Evolutionary conservation across 2,797 vertebrate species (phyloP), one percentile per base, ranked within the genome.

Genomic region (Chloroceryle inda): DNA sequence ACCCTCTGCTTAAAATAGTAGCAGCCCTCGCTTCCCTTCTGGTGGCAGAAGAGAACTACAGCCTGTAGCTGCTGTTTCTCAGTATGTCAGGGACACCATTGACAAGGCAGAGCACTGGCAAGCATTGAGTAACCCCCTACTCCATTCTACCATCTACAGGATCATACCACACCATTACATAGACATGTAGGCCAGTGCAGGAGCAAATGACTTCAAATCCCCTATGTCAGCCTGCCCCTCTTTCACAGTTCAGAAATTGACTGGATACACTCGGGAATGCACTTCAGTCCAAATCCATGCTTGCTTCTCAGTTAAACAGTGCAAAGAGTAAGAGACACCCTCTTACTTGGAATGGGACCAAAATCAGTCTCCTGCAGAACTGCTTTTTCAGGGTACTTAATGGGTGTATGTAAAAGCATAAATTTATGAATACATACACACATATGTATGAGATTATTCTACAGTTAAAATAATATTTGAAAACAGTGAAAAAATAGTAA

Each of bases 181-280:
- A 14, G 11, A 44, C 12, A 35, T 0, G 0, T 6, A 47, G 26
- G 23, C 19, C 20, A 42, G 13, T 6, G 63, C 26, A 62, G 33
- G 40, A 56, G 17, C 1, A 68, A 78, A 61, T 7, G 0, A 64
- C 4, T 37, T 49, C 0, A 7, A 78, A 53, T 33, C 6, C 16
- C 24, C 22, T 31, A 11, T 4, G 3, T 5, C 1, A 8, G 40
- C 11, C 11, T 20, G 5, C 3, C 21, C 10, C 19, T 45, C 31
- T 37, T 63, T 7, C 9, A 7, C 6, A 84, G 31, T 26, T 59
- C 62, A 66, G 53, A 56, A 50, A 40, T 38, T 66, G 55, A 3
- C 13, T 35, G 38, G 20, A 27, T 16, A 35, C 5, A n/a, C 5
- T 5, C 45, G 11, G 9, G 20, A 78, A 90, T 26, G 33, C 20